phyloP scores from a whole-genome alignment of 2,113 vertebrate genomes.

The Eurystomus gularis region DNA sequence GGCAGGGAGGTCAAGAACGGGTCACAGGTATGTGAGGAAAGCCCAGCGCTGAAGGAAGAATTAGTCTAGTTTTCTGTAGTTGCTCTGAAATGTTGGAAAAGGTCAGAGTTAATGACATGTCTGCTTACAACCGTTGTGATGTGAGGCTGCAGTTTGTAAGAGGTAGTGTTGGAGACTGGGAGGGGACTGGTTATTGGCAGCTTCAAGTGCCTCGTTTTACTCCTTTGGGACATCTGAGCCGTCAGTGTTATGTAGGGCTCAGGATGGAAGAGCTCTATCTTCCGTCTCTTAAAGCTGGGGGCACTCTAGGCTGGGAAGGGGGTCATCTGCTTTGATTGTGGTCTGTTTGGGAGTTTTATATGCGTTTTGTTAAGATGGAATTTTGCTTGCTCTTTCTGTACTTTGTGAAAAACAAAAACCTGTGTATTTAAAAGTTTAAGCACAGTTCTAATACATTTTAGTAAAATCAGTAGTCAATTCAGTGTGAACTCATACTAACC shows the following conservation, averaged over 20 bases:
- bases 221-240: background rate
- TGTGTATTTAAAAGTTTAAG: background rate
- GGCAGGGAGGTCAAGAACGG: background rate
- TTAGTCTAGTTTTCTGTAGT: background rate
- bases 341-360: background rate
- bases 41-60: background rate
- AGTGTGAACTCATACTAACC: background rate
- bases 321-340: background rate
- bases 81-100: background rate
- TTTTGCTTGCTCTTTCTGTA: background rate
- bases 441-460: background rate
- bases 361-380: background rate
- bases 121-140: background rate
- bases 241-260: background rate
- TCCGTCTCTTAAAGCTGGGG: fast-evolving
- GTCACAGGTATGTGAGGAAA: background rate
- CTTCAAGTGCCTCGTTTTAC: background rate
- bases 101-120: background rate
- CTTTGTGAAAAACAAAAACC: background rate
- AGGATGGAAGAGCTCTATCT: background rate
- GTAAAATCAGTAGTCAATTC: background rate
- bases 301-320: fast-evolving
- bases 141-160: background rate
- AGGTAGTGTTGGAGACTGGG: background rate
- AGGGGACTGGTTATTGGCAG: background rate